Conservation (phyloP, 2,888 invertebrate genomes). For the Hecatera dysodea region DNA sequence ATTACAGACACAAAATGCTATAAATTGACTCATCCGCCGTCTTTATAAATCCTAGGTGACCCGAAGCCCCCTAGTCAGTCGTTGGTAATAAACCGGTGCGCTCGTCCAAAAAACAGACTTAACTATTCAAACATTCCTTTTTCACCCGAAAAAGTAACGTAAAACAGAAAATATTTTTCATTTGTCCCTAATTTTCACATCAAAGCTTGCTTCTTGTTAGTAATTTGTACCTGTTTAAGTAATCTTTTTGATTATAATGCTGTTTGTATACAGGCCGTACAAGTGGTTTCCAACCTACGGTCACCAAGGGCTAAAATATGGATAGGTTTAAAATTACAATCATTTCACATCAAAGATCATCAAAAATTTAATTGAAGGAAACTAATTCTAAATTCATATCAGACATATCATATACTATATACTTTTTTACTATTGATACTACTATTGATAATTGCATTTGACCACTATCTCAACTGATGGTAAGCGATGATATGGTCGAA, state of each 20-base stretch:
- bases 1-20: not conserved
- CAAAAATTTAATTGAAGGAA: too few relatives aligned
- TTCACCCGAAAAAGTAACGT: not conserved
- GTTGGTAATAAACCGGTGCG: constrained; percentile 68
- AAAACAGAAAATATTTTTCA: constrained; percentile 28
- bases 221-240: constrained; percentile 27
- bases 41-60: constrained; percentile 16
- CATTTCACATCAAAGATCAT: too few relatives aligned
- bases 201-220: constrained; percentile 30
- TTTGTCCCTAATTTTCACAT: constrained; percentile 43
- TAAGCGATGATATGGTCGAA: too few relatives aligned
- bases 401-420: too few relatives aligned
- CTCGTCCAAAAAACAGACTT: constrained; percentile 59
- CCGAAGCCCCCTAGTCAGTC: constrained; percentile 48
- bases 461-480: too few relatives aligned
- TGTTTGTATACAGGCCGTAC: constrained; percentile 29
- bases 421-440: too few relatives aligned
- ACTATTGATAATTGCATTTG: too few relatives aligned
- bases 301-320: too few relatives aligned
- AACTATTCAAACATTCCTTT: constrained; percentile 61
- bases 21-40: constrained; percentile 3
- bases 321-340: too few relatives aligned
- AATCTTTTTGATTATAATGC: constrained; percentile 46
- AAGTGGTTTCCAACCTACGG: too few relatives aligned
- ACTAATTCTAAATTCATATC: too few relatives aligned